Conservation (phyloP, 2,888 invertebrate species). For the Aporophyla nigra region DNA sequence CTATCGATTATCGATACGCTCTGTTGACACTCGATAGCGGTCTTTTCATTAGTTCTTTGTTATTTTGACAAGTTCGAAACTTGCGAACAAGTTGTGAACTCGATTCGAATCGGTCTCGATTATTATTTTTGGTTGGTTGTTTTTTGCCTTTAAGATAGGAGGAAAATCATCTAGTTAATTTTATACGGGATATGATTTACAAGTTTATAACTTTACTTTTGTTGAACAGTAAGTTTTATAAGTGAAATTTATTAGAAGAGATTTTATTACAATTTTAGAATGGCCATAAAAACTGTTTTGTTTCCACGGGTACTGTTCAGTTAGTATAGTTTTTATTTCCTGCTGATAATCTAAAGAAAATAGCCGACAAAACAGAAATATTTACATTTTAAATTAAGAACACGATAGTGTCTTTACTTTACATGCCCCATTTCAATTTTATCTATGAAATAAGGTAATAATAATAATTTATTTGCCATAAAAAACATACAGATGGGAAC, state of each 20-base stretch:
- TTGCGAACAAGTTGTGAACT: slow-evolving; percentile 46
- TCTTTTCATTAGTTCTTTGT: slow-evolving; percentile 65
- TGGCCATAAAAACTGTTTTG: neutral
- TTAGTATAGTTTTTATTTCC: neutral
- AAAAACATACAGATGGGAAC: too few species aligned
- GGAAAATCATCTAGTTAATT: slow-evolving; percentile 17
- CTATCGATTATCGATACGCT: slow-evolving; percentile 64
- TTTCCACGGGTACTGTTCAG: neutral
- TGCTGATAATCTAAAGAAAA: neutral
- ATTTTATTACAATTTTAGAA: slow-evolving; percentile 22
- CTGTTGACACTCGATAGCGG: slow-evolving; percentile 61
- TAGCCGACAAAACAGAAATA: neutral
- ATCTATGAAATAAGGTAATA: too few species aligned
- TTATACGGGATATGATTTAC: slow-evolving; percentile 26
- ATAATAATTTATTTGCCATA: too few species aligned
- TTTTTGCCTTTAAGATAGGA: slow-evolving; percentile 21
- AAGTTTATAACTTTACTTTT: slow-evolving; percentile 18
- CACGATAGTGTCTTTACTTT: neutral
- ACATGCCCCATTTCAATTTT: neutral
- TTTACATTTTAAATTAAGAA: neutral
- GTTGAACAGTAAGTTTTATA: slow-evolving; percentile 16
- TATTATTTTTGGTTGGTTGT: slow-evolving; percentile 35
- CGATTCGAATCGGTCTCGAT: slow-evolving; percentile 25
- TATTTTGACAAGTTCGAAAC: slow-evolving; percentile 65
- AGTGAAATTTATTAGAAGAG: neutral